Conservation (phyloP, 1,140 invertebrate genomes). For the Drosophila navojoa region DNA sequence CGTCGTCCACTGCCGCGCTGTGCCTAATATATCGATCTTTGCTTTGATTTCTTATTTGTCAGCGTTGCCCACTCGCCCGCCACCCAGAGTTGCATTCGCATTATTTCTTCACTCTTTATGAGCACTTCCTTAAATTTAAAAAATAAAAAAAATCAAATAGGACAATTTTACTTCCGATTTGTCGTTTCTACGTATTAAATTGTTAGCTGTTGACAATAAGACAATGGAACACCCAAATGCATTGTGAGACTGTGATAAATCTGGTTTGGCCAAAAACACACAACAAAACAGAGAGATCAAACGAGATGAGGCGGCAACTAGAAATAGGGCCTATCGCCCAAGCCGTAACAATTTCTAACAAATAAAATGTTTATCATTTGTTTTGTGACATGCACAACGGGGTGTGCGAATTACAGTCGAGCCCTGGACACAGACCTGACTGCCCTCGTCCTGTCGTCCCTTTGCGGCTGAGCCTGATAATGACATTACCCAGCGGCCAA, state of each 20-base stretch:
- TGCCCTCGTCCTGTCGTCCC: slow-evolving; percentile 23
- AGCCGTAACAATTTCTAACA: slow-evolving; percentile 48
- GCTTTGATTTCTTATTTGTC: slow-evolving; percentile 6
- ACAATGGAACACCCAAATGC: slow-evolving; percentile 75
- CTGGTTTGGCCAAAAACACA: slow-evolving; percentile 29
- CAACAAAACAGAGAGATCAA: slow-evolving; percentile 65
- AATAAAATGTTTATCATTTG: slow-evolving; percentile 78
- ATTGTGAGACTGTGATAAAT: slow-evolving; percentile 67
- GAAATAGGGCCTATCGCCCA: slow-evolving; percentile 52
- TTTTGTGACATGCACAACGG: slow-evolving; percentile 60
- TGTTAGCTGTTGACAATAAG: slow-evolving; percentile 49
- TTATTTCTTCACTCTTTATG: slow-evolving; percentile 6
- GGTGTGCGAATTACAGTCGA: slow-evolving; percentile 46
- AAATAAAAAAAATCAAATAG: slow-evolving; percentile 31
- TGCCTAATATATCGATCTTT: slow-evolving; percentile 14
- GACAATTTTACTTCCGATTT: slow-evolving; percentile 66
- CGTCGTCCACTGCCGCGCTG: not conserved
- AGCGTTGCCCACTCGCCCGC: slow-evolving; percentile 27
- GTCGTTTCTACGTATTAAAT: slow-evolving; percentile 66
- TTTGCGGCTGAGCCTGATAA: slow-evolving; percentile 74
- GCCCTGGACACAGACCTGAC: slow-evolving; percentile 15
- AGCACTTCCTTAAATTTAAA: slow-evolving; percentile 12
- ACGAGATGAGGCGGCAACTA: slow-evolving; percentile 22
- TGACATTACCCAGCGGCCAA: slow-evolving; percentile 64
- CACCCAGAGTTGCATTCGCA: slow-evolving; percentile 22